These are phyloP conservation scores for Luidia sarsii DNA, from an alignment of 53 echinoderm and acorn worm genomes.

Conservation along the genomic window DNA sequence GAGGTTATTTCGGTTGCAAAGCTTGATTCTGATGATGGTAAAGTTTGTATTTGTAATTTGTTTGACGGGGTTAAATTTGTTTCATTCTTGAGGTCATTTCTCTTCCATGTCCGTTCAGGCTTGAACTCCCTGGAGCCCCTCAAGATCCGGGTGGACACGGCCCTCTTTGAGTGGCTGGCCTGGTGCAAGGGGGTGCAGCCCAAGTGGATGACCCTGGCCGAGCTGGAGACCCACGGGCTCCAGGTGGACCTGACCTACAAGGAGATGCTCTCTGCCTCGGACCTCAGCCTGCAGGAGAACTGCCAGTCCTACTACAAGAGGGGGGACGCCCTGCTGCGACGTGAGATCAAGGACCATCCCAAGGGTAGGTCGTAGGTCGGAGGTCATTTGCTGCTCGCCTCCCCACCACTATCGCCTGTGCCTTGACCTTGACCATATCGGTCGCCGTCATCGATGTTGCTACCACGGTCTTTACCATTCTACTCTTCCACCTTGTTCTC, in stretches of 20 bases:
- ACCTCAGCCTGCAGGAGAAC: constrained; percentile 84
- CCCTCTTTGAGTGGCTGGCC: constrained; percentile 96
- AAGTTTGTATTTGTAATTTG: too few relatives aligned
- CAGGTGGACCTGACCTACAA: constrained; percentile 73
- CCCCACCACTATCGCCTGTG: neutral
- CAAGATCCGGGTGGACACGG: constrained; percentile 79
- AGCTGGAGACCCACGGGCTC: constrained; percentile 74
- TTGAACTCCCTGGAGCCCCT: constrained; percentile 66
- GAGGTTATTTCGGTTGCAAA: too few relatives aligned
- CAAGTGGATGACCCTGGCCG: constrained; percentile 85
- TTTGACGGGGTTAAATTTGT: too few relatives aligned
- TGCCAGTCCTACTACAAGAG: constrained; percentile 95
- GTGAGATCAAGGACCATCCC: constrained; percentile 82
- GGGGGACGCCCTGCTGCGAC: constrained; percentile 70
- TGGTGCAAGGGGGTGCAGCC: constrained; percentile 87
- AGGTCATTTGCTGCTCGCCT: neutral
- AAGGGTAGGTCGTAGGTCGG: constrained; percentile 63
- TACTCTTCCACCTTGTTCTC: too few relatives aligned
- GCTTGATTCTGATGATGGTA: too few relatives aligned
- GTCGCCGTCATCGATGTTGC: too few relatives aligned
- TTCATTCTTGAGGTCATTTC: neutral
- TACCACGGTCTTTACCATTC: too few relatives aligned
- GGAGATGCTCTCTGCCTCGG: constrained; percentile 65
- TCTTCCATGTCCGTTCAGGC: constrained; percentile 43
- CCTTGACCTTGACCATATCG: neutral